Conservation (phyloP, 1,140 invertebrate species). For the Drosophila lowei region DNA sequence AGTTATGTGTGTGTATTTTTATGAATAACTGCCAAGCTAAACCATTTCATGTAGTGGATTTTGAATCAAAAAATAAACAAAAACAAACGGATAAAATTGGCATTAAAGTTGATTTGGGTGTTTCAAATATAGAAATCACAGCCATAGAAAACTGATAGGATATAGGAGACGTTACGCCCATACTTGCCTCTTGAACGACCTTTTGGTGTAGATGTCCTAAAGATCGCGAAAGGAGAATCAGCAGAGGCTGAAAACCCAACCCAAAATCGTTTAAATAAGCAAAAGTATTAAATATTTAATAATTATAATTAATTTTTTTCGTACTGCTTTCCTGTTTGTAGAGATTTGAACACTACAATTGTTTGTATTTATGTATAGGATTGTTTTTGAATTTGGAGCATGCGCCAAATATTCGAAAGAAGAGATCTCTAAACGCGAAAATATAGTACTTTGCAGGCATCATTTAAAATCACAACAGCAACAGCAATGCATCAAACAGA, state of each 20-base stretch:
- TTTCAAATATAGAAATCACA: too few relatives aligned
- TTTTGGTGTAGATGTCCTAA: not conserved
- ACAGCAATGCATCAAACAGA: conserved; percentile 8
- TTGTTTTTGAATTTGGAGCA: conserved; percentile 48
- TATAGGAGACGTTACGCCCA: not conserved
- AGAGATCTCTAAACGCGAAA: conserved; percentile 65
- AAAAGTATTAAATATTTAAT: conserved; percentile 42
- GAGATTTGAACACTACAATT: conserved; percentile 24
- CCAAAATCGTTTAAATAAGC: conserved; percentile 30
- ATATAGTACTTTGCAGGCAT: conserved; percentile 14
- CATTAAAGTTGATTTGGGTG: too few relatives aligned
- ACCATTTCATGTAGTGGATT: conserved; percentile 1
- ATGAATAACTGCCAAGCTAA: conserved; percentile 4
- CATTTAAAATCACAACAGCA: not conserved
- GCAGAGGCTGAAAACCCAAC: not conserved
- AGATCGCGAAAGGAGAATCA: not conserved
- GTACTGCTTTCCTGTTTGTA: conserved; percentile 39
- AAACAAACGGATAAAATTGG: too few relatives aligned
- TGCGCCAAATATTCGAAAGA: conserved; percentile 48
- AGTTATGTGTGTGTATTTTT: not conserved
- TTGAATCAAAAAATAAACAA: too few relatives aligned
- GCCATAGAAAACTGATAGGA: too few relatives aligned
- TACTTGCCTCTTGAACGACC: conserved; percentile 30
- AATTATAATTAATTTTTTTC: conserved; percentile 34
- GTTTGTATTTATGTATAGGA: conserved; percentile 22